Evolutionary conservation across 2,888 invertebrate species (phyloP).

Genomic region (Metalampra italica): DNA sequence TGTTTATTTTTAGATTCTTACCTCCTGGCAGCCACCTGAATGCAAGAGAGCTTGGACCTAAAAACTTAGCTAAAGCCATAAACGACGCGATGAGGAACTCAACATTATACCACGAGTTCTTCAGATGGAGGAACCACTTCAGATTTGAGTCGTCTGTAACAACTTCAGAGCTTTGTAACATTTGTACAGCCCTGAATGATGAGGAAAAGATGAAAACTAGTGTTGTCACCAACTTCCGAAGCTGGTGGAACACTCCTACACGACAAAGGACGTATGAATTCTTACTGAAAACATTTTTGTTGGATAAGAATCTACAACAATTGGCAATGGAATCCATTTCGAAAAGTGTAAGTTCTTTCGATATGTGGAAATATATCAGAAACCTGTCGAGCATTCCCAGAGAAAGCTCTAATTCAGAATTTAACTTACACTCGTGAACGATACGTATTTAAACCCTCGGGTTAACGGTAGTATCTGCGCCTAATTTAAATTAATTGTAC

Average conservation of each 20-base stretch:
- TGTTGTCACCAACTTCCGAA: constrained; percentile 15
- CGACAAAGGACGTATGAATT: neutral
- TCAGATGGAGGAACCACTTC: constrained; percentile 27
- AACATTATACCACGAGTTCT: constrained; percentile 20
- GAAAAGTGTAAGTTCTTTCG: neutral
- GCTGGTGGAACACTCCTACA: constrained; percentile 20
- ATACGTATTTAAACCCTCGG: too few species aligned
- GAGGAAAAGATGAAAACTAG: constrained; percentile 11
- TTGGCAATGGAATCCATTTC: neutral
- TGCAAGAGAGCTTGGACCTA: constrained; percentile 19
- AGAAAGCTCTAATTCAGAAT: neutral
- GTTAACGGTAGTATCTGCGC: neutral
- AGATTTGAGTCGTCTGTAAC: constrained; percentile 14
- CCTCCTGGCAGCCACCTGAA: constrained; percentile 26
- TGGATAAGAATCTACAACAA: neutral
- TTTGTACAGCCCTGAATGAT: constrained; percentile 20
- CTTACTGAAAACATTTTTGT: neutral
- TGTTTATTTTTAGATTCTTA: constrained; percentile 13
- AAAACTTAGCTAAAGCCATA: constrained; percentile 22
- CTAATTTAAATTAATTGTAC: too few species aligned
- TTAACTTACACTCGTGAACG: too few species aligned
- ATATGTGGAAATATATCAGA: neutral
- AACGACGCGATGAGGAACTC: constrained; percentile 19
- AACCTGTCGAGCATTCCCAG: neutral
- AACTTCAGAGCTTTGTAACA: constrained; percentile 13